Base-by-base conservation (phyloP, 2,797 vertebrate species). In the Orientallactaga sibirica region DNA sequence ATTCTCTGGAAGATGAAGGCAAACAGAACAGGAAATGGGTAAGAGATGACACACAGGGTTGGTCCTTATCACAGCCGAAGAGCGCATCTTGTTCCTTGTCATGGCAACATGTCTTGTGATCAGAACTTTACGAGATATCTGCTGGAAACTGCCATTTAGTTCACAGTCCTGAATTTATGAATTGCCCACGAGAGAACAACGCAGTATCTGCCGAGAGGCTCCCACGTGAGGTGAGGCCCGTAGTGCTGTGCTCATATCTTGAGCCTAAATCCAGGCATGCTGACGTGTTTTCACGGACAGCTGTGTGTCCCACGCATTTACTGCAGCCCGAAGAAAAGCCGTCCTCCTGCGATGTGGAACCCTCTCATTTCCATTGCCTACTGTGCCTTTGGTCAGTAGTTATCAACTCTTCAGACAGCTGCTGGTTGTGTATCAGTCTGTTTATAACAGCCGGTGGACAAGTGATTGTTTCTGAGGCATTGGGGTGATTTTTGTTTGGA, bases 391-490 rank as follows among this genome's bases (percentile, higher is more conserved):
- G 92, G 96, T 90, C 90, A 95, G 77, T 87, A 92, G 91, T 92
- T 94, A 92, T 67, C 95, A 87, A 94, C 88, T 76, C 85, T 37
- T 86, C 78, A 96, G 92, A 96, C 91, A 92, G 94, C 92, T 90
- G 96, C 92, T 90, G 96, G 91, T 82, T 96, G 91, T 91, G 70
- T 95, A 94, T 96, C 88, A 92, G 76, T 94, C 95, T 96, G 95
- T 96, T 97, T 97, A 91, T 90, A 93, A 86, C 87, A 91, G 93
- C 95, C 92, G 92, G 82, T 22, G 52, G 92, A 95, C 61, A 84
- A 90, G 62, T 75, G 68, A 93, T 94, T 87, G 93, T 93, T 96
- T 87, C 64, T 95, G 66, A 92, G 77, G 62, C 2, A 11, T 81
- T 19, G 2, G 20, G 84, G 73, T 80, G 88, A 90, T 94, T 97